phyloP scores from a whole-genome alignment of 1,140 invertebrate genomes.

The Halesus radiatus region DNA sequence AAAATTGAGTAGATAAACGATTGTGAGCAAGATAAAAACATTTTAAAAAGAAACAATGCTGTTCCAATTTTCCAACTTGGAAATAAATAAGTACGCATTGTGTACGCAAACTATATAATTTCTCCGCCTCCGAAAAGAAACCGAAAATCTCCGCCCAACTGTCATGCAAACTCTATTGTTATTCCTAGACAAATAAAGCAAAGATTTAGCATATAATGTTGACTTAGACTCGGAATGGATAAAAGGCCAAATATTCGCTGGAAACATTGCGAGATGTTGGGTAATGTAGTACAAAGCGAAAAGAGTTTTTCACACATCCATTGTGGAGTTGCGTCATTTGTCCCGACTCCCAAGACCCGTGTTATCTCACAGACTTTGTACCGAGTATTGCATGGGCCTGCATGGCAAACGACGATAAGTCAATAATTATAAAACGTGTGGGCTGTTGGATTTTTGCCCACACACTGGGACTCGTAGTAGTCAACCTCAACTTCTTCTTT shows the following conservation, averaged over 20 bases:
- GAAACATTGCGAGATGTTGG: neutral
- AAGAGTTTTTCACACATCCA: constrained; percentile 29
- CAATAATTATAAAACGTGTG: neutral
- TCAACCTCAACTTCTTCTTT: no score
- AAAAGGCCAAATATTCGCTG: no score
- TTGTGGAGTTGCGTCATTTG: constrained; percentile 7
- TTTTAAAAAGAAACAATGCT: neutral
- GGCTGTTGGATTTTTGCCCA: neutral
- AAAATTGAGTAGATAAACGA: no score
- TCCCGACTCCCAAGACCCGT: neutral
- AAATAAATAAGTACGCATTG: constrained; percentile 25
- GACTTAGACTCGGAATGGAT: no score
- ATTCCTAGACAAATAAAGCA: constrained; percentile 3
- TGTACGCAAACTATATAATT: constrained; percentile 25
- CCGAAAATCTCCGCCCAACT: neutral
- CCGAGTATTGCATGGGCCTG: neutral
- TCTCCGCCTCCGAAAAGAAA: constrained; percentile 7
- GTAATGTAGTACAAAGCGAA: neutral
- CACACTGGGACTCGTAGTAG: no score
- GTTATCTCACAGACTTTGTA: constrained; percentile 13
- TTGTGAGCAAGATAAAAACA: no score
- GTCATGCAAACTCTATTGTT: constrained; percentile 18
- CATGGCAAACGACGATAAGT: neutral
- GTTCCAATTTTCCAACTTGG: neutral
- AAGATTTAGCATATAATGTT: neutral